Conservation (phyloP, 1,140 invertebrate genomes). For the Scaptomyza graminum region DNA sequence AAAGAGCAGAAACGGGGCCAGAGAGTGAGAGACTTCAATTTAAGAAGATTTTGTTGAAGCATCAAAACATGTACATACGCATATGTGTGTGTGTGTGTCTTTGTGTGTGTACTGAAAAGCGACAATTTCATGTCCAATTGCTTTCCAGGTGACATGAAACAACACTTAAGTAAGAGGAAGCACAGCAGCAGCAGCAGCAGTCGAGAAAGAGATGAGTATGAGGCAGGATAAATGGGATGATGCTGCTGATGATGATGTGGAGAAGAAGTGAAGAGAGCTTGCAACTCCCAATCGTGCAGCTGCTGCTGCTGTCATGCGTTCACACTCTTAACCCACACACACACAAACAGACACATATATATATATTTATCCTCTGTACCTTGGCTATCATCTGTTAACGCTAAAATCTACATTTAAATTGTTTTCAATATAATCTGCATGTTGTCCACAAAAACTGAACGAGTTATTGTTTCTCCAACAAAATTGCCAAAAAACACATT, state of each 20-base stretch:
- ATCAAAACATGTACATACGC: constrained; percentile 18
- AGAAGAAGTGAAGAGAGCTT: constrained; percentile 29
- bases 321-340: constrained; percentile 18
- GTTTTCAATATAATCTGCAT: constrained; percentile 82
- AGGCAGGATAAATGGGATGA: constrained; percentile 13
- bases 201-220: constrained; percentile 4
- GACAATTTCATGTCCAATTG: constrained; percentile 84
- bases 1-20: constrained; percentile 8
- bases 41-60: constrained; percentile 65
- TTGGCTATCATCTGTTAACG: constrained; percentile 68
- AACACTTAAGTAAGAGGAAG: constrained; percentile 82
- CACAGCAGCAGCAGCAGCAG: constrained; percentile 14
- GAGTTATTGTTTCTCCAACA: constrained; percentile 53
- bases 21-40: constrained; percentile 52
- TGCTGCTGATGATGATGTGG: background rate
- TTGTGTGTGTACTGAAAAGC: constrained; percentile 73
- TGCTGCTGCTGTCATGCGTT: constrained; percentile 42
- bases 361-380: constrained; percentile 36
- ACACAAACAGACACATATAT: constrained; percentile 33
- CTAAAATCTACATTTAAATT: constrained; percentile 79
- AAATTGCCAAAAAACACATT: constrained; percentile 50
- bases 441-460: constrained; percentile 67
- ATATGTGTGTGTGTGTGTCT: constrained; percentile 18
- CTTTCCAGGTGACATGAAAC: constrained; percentile 84
- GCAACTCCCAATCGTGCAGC: constrained; percentile 62